phyloP scores from a whole-genome alignment of 53 echinoderm and acorn worm genomes.

The Stichopus horrens region DNA sequence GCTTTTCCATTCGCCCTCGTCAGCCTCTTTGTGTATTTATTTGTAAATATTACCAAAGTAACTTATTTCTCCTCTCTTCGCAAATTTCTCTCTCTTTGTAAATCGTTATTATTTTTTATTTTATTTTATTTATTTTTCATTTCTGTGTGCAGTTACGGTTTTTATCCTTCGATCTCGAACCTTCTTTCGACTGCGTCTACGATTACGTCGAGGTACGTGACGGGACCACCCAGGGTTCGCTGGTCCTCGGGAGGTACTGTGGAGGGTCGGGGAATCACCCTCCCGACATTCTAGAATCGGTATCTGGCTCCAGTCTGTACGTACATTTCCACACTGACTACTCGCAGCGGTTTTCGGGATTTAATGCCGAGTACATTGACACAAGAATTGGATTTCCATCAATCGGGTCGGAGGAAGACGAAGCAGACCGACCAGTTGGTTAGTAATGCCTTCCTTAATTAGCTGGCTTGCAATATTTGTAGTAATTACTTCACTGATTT shows the following conservation, averaged over 20 bases:
- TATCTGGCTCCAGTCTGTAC: conserved; percentile 56
- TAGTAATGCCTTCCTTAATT: neutral
- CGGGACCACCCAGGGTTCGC: conserved; percentile 48
- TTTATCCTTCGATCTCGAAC: conserved; percentile 82
- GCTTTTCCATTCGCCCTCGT: no score
- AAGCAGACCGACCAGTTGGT: neutral
- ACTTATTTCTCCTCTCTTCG: no score
- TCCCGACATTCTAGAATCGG: conserved; percentile 45
- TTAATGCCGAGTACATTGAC: conserved; percentile 80
- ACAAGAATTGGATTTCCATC: conserved; percentile 59
- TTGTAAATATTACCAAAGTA: no score
- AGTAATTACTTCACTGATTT: no score
- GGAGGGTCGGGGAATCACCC: conserved; percentile 61
- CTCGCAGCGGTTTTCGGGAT: conserved; percentile 72
- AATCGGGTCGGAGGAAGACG: neutral
- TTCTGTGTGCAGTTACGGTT: conserved; percentile 63
- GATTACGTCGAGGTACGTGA: conserved; percentile 85
- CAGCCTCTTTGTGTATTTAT: no score
- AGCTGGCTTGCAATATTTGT: neutral
- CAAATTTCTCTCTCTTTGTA: no score
- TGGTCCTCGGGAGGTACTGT: conserved; percentile 75
- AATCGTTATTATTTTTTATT: neutral
- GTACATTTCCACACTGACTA: conserved; percentile 79
- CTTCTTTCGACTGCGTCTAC: conserved; percentile 69
- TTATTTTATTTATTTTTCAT: neutral